Evolutionary conservation across 1,140 invertebrate genomes (phyloP).

Genomic region (Diachasmimorpha longicaudata): DNA sequence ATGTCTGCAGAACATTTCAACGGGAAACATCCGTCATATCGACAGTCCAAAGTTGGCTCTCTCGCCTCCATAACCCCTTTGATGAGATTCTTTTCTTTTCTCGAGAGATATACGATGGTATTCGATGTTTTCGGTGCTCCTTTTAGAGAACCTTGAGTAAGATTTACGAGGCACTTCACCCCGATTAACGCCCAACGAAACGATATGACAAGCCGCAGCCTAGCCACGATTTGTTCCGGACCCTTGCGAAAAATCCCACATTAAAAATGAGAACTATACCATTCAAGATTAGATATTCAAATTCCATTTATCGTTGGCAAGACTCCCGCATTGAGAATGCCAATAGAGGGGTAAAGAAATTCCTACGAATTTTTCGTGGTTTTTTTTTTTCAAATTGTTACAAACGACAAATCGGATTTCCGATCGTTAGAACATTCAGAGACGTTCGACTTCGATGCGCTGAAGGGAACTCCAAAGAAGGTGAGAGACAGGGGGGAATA

Average conservation of each 20-base stretch:
- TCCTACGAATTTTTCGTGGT: not conserved
- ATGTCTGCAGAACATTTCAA: not conserved
- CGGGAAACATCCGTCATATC: not conserved
- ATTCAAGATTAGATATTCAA: not conserved
- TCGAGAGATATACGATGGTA: constrained; percentile 8
- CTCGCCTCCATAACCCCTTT: constrained; percentile 5
- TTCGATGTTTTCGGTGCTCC: constrained; percentile 9
- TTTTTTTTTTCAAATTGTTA: not conserved
- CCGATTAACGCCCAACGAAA: constrained; percentile 23
- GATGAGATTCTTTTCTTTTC: not conserved
- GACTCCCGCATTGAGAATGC: not conserved
- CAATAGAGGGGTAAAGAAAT: not conserved
- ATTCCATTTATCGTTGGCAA: not conserved
- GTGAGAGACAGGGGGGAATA: not conserved
- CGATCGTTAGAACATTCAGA: constrained; percentile 44
- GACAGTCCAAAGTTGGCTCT: not conserved
- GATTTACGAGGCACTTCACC: constrained; percentile 24
- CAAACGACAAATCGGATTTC: constrained; percentile 38
- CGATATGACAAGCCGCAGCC: constrained; percentile 17
- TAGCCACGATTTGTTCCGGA: constrained; percentile 14
- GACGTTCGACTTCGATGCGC: not conserved
- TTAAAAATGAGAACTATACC: not conserved
- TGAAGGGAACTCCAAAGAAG: not conserved
- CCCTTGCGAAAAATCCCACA: not conserved
- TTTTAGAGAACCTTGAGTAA: constrained; percentile 15